A percentile compares a stretch with the other conserved stretches of the same genome.
phyloP scores from a whole-genome alignment of 2,888 invertebrate species.

The Tachina grossa region DNA sequence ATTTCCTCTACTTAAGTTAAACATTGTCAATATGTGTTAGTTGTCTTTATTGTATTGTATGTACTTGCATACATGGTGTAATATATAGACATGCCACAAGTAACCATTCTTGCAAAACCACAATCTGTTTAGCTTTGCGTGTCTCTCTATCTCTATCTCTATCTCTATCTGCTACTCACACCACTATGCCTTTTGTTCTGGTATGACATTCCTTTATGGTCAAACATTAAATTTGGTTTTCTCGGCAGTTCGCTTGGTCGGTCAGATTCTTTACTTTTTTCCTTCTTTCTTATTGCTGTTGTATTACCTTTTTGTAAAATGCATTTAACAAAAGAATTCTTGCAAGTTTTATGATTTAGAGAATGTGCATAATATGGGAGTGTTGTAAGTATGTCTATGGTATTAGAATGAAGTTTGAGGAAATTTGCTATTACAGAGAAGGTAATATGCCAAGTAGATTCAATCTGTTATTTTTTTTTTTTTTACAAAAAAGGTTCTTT shows the following conservation, averaged over 20 bases:
- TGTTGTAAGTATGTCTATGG: background rate
- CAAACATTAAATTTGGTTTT: constrained; percentile 34
- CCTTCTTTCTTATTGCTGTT: background rate
- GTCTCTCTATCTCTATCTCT: background rate
- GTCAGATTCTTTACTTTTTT: background rate
- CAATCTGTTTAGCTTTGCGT: constrained; percentile 21
- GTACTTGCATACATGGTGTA: background rate
- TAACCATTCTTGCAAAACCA: constrained; percentile 33
- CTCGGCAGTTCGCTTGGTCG: constrained; percentile 28
- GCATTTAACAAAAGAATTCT: constrained; percentile 17
- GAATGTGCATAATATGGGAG: background rate
- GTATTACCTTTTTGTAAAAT: constrained; percentile 24
- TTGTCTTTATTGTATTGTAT: background rate
- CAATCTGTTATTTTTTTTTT: too few species aligned
- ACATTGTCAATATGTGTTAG: constrained; percentile 19
- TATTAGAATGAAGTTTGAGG: background rate
- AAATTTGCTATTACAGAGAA: background rate
- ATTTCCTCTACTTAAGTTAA: constrained; percentile 49
- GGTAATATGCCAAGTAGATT: background rate
- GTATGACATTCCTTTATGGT: constrained; percentile 36
- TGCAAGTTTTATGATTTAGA: background rate
- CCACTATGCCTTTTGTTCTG: background rate
- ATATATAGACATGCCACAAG: constrained; percentile 2
- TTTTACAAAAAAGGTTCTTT: too few species aligned
- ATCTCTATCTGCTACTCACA: background rate